Evolutionary conservation across 2,113 vertebrate genomes (phyloP).

Genomic region (Ardeotis arabs): DNA sequence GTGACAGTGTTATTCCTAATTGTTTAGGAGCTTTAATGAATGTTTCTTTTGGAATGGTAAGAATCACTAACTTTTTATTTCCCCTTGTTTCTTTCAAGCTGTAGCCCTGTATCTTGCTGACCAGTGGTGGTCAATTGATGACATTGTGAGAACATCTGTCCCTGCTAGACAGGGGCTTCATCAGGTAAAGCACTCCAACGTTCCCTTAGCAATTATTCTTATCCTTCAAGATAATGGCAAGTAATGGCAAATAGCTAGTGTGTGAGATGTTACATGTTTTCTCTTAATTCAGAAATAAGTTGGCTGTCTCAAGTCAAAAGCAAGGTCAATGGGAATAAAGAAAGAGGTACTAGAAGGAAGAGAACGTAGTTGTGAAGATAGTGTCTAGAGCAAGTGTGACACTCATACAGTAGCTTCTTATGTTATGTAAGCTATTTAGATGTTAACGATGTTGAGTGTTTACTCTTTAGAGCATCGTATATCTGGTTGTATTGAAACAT

Average conservation of each 20-base stretch:
- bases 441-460: not conserved
- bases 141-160: slow-evolving; percentile 84
- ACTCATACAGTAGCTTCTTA: not conserved
- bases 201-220: not conserved
- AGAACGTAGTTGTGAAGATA: not conserved
- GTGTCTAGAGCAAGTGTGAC: not conserved
- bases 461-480: not conserved
- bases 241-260: not conserved
- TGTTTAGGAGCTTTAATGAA: not conserved
- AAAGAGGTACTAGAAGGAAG: not conserved
- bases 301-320: not conserved
- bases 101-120: slow-evolving; percentile 86
- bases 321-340: not conserved
- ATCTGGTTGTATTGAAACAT: not conserved
- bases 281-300: not conserved
- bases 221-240: not conserved
- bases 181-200: slow-evolving; percentile 71
- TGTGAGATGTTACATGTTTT: not conserved
- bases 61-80: slow-evolving; percentile 30
- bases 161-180: slow-evolving; percentile 79
- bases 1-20: not conserved
- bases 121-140: slow-evolving; percentile 88
- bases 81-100: slow-evolving; percentile 68
- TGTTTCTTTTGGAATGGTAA: not conserved
- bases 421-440: not conserved